A percentile compares a stretch with the other conserved stretches of the same genome.
Conservation (phyloP, 2,113 vertebrate genomes). For the Tenrec ecaudatus region DNA sequence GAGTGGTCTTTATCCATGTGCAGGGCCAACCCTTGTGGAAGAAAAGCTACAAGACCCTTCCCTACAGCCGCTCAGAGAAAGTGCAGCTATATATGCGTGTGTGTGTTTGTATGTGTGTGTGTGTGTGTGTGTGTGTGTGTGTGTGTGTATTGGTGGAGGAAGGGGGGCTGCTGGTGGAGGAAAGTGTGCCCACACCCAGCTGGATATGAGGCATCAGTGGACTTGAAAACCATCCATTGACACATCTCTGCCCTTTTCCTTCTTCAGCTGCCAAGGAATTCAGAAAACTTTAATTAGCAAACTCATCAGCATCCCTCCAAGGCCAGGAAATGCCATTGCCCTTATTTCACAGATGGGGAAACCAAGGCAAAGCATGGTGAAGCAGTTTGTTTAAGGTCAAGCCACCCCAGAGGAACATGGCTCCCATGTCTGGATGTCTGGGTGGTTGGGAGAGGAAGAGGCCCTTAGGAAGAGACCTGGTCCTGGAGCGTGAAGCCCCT, state of each 20-base stretch:
- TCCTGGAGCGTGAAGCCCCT: background rate
- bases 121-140: background rate
- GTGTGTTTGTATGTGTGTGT: background rate
- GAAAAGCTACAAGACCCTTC: too few species aligned
- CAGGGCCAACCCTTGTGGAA: fast-evolving
- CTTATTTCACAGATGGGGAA: conserved; percentile 67
- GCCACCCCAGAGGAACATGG: fast-evolving
- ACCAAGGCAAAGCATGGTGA: conserved; percentile 51
- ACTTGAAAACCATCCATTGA: background rate
- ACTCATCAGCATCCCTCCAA: background rate
- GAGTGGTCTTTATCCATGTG: fast-evolving
- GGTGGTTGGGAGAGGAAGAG: too few species aligned
- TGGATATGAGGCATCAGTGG: background rate
- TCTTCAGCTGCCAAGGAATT: background rate
- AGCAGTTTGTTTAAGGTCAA: background rate
- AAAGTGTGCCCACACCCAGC: background rate
- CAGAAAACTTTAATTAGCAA: background rate
- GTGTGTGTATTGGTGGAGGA: background rate
- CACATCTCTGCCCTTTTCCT: background rate
- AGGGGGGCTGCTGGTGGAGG: too few species aligned
- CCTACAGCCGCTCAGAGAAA: background rate
- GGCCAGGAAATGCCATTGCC: conserved; percentile 28
- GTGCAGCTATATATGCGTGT: background rate
- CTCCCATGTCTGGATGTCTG: fast-evolving
- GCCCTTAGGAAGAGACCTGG: background rate